Percentiles rank a stretch among this genome's conserved stretches.
Evolutionary conservation across 2,888 invertebrate genomes (phyloP).

Genomic region (Erebia ligea): DNA sequence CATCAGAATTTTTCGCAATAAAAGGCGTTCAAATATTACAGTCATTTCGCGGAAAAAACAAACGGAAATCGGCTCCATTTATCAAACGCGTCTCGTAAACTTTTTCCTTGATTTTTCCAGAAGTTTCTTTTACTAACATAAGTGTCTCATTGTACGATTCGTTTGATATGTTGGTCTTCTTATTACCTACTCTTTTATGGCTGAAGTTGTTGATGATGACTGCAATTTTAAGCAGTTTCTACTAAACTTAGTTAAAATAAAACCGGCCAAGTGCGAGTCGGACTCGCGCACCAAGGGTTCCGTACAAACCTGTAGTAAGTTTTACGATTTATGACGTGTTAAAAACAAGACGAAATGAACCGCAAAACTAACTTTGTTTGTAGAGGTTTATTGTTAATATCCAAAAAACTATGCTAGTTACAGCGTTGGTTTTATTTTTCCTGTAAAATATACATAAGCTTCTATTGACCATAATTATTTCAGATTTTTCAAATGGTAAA

Average conservation of each 20-base stretch:
- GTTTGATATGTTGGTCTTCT: background rate
- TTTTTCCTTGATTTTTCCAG: slow-evolving; percentile 13
- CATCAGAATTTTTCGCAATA: slow-evolving; percentile 5
- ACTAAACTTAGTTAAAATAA: background rate
- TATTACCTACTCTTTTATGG: background rate
- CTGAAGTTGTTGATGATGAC: background rate
- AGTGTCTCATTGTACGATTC: slow-evolving; percentile 9
- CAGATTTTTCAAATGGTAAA: too few species aligned
- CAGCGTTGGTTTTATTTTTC: too few species aligned
- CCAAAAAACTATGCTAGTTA: too few species aligned
- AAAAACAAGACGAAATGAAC: too few species aligned
- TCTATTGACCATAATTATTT: too few species aligned
- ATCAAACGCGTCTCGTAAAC: slow-evolving; percentile 26
- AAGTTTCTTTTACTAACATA: slow-evolving; percentile 6
- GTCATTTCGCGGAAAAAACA: slow-evolving; percentile 24
- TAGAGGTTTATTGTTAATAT: too few species aligned
- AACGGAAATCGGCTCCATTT: slow-evolving; percentile 32
- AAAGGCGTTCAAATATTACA: slow-evolving; percentile 17
- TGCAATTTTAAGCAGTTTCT: background rate
- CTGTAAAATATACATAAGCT: too few species aligned
- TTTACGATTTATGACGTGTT: too few species aligned
- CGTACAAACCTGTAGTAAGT: too few species aligned
- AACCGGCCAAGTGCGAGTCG: too few species aligned
- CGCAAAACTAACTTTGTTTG: too few species aligned
- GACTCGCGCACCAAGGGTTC: too few species aligned